Conservation (phyloP, 2,797 vertebrate species). For the Todus mexicanus region DNA sequence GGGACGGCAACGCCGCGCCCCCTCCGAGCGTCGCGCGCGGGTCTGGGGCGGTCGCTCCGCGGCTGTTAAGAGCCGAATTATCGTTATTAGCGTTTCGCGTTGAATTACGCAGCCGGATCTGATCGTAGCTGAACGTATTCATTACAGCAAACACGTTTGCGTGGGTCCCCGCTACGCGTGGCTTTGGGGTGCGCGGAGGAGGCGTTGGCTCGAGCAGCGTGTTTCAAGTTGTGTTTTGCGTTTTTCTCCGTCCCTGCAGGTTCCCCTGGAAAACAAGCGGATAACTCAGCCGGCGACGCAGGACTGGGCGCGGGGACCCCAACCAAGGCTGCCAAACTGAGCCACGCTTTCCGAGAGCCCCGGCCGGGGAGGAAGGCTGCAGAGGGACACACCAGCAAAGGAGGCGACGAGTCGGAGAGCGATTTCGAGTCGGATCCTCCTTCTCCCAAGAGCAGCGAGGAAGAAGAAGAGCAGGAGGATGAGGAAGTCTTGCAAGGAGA, state of each 20-base stretch:
- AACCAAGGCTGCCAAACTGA: constrained; percentile 47
- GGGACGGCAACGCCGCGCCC: no score
- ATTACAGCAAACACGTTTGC: background rate
- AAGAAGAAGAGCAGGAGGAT: constrained; percentile 86
- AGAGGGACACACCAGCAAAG: constrained; percentile 54
- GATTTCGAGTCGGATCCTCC: constrained; percentile 97
- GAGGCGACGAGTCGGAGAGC: constrained; percentile 87
- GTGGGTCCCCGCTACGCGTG: no score
- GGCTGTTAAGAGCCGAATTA: no score
- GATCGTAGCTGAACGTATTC: no score
- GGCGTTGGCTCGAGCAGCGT: background rate
- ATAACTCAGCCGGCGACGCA: constrained; percentile 31
- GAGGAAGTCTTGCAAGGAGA: constrained; percentile 89
- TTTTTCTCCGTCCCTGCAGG: constrained; percentile 74
- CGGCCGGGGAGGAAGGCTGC: constrained; percentile 67
- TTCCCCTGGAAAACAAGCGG: constrained; percentile 70
- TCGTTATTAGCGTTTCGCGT: no score
- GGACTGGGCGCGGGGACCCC: no score
- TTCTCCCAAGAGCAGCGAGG: constrained; percentile 95
- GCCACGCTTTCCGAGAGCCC: constrained; percentile 70
- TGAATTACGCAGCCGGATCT: no score
- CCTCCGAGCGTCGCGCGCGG: no score
- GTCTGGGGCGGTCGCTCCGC: no score
- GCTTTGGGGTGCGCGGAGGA: background rate
- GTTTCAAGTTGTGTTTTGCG: constrained; percentile 34